phyloP scores from a whole-genome alignment of 2,888 invertebrate species.

The Amorpha juglandis region DNA sequence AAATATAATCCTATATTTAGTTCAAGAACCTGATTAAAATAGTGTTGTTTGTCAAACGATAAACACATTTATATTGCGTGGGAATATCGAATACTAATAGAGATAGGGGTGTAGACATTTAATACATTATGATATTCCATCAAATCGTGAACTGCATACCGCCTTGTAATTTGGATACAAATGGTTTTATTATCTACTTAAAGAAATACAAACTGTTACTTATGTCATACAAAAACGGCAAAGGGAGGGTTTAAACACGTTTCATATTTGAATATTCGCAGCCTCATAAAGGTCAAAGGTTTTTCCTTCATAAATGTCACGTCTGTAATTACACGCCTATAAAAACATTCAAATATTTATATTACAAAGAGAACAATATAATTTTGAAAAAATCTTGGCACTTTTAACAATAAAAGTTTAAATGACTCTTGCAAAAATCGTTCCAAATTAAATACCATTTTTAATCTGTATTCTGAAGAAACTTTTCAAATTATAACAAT shows the following conservation, averaged over 20 bases:
- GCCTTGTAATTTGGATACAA: not conserved
- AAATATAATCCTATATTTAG: constrained; percentile 4
- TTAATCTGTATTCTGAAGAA: constrained; percentile 28
- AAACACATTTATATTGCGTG: constrained; percentile 4
- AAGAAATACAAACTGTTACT: not conserved
- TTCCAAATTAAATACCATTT: constrained; percentile 26
- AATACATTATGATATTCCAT: not conserved
- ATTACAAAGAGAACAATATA: not conserved
- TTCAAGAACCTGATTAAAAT: not conserved
- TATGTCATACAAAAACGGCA: not conserved
- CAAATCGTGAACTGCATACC: not conserved
- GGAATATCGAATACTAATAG: constrained; percentile 17
- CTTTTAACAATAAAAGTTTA: constrained; percentile 23
- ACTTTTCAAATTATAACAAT: constrained; percentile 34
- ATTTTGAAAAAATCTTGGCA: not conserved
- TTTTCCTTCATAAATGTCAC: not conserved
- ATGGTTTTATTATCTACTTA: not conserved
- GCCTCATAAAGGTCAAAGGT: not conserved
- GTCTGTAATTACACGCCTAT: not conserved
- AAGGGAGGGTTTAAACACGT: constrained; percentile 3
- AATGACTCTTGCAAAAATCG: constrained; percentile 19
- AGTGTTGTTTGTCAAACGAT: constrained; percentile 6
- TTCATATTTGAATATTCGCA: constrained; percentile 10
- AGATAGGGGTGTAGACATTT: not conserved
- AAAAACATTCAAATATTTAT: not conserved